phyloP scores from a whole-genome alignment of 2,113 vertebrate genomes.

The Steatornis caripensis region DNA sequence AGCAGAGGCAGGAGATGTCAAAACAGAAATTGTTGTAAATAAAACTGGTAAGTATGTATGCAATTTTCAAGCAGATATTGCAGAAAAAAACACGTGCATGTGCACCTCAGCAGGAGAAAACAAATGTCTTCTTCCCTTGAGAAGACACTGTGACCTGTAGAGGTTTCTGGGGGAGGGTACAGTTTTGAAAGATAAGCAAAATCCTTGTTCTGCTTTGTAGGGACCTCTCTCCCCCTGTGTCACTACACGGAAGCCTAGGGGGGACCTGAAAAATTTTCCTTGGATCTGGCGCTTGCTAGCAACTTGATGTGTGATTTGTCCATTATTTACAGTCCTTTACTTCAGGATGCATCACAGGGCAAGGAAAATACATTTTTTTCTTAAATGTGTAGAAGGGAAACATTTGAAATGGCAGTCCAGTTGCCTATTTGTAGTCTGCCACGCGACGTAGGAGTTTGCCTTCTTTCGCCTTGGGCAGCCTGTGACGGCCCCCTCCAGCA shows the following conservation, averaged over 20 bases:
- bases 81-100: background rate
- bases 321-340: background rate
- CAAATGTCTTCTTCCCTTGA: background rate
- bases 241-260: background rate
- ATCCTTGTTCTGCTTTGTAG: background rate
- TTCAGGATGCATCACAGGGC: background rate
- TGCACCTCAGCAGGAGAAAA: background rate
- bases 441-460: background rate
- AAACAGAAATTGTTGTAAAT: background rate
- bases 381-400: background rate
- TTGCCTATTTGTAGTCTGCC: background rate
- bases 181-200: background rate
- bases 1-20: background rate
- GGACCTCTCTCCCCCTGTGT: too few relatives aligned
- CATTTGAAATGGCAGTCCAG: background rate
- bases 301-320: fast-evolving
- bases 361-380: background rate
- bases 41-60: background rate
- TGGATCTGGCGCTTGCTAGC: too few relatives aligned
- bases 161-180: background rate
- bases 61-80: background rate
- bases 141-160: background rate
- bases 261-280: background rate
- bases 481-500: background rate
- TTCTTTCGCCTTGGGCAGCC: background rate